Percentiles rank a stretch among this genome's conserved stretches.
phyloP scores from a whole-genome alignment of 2,113 vertebrate species.

The Sinocyclocheilus anophthalmus region DNA sequence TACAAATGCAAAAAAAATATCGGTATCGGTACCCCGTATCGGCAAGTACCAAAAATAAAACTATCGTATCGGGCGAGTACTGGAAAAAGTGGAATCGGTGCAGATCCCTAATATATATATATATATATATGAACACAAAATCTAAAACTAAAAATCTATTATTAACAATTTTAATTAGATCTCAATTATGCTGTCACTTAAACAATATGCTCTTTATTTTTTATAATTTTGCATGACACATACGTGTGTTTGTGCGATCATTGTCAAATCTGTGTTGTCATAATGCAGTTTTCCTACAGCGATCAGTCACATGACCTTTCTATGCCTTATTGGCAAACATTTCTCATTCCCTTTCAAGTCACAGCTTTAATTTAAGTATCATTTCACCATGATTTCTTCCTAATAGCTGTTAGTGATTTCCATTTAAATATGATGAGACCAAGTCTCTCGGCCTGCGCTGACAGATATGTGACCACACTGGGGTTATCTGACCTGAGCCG shows the following conservation, averaged over 20 bases:
- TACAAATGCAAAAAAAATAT: no score
- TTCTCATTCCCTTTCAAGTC: background rate
- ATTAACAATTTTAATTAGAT: no score
- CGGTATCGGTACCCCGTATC: no score
- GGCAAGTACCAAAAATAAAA: no score
- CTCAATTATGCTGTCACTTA: no score
- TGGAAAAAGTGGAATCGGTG: no score
- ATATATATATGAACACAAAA: no score
- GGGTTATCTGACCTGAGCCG: constrained; percentile 27
- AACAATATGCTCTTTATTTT: no score
- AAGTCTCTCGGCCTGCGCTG: background rate
- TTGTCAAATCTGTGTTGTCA: background rate
- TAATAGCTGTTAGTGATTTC: background rate
- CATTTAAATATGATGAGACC: background rate
- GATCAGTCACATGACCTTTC: background rate
- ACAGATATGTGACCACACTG: background rate
- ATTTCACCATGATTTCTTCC: background rate
- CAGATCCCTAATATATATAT: no score
- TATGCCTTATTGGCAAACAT: background rate
- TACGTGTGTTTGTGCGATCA: background rate
- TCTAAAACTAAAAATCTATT: no score
- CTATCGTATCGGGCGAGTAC: no score
- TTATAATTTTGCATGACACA: background rate
- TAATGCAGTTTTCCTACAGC: background rate
- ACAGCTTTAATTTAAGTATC: background rate